Percentiles rank a stretch among this genome's conserved stretches.
Evolutionary conservation across 1,140 invertebrate species (phyloP).

Genomic region (Drosophila prosaltans): DNA sequence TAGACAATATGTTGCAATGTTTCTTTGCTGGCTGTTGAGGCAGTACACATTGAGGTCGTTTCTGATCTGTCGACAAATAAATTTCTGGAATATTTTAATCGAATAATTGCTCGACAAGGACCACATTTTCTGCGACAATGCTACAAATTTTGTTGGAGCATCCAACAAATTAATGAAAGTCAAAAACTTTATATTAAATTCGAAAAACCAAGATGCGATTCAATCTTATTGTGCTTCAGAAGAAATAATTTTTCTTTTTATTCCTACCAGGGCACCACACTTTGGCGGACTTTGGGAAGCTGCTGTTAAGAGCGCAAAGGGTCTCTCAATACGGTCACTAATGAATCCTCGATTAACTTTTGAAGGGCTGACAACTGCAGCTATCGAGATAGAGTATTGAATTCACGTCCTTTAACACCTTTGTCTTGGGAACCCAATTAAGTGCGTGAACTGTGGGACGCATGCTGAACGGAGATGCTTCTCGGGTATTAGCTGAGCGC

Average conservation of each 20-base stretch:
- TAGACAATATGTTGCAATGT: background rate
- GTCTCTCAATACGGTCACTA: background rate
- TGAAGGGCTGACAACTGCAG: background rate
- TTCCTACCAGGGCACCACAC: too few species aligned
- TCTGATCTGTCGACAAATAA: background rate
- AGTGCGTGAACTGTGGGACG: background rate
- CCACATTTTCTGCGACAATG: background rate
- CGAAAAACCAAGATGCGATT: too few species aligned
- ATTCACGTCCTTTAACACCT: background rate
- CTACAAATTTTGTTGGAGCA: too few species aligned
- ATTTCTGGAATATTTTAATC: background rate
- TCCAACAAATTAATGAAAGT: too few species aligned
- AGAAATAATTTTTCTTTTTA: too few species aligned
- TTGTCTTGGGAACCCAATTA: background rate
- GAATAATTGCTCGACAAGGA: background rate
- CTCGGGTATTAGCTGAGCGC: background rate
- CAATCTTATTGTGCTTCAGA: too few species aligned
- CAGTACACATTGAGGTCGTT: too few species aligned
- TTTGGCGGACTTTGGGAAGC: too few species aligned
- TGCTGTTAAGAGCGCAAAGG: too few species aligned
- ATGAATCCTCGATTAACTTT: background rate
- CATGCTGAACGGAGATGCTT: background rate
- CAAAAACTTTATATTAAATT: too few species aligned
- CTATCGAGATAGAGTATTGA: background rate
- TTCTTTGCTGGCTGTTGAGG: background rate